Evolutionary conservation across 2,797 vertebrate genomes (phyloP), one percentile per base, ranked within the genome.

Genomic region (Danio albolineatus): DNA sequence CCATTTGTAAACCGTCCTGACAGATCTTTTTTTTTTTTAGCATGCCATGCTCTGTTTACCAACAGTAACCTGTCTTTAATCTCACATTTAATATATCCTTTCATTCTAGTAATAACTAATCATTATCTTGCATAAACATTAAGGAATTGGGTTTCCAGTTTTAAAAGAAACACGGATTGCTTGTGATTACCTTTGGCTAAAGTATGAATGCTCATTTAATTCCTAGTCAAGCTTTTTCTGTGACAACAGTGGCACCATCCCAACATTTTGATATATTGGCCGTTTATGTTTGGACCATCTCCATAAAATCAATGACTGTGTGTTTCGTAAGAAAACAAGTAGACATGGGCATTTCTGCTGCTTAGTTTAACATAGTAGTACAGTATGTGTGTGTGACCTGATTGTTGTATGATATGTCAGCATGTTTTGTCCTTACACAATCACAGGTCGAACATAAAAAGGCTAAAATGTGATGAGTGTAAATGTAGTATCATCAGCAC

Each of bases 1-100:
- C 78, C 83, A 91, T 78, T 75, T 41, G 85, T 87, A 2, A 39
- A 67, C 5, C 6, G n/a, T 43, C 41, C 44, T 51, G 51, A 69
- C 12, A 5, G 56, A 13, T 28, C 48, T 41, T 64, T 16, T 28
- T 64, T 16, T 28, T 13, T 19, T 17, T 80, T 21, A 46, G 36
- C 7, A 19, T 51, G 28, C 2, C 10, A 10, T 75, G 38, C 9
- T 43, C 5, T 44, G 61, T 56, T 78, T 49, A 57, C 62, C 28
- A 78, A 51, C 13, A 61, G 28, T 43, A 61, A 70, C 54, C 36
- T 12, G n/a, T 69, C 16, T 57, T 28, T 41, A 70, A 28, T 54
- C 39, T 56, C 66, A n/a, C 4, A 13, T 71, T 7, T 69, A 36
- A n/a, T 9, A 21, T 36, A 19, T 61, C 16, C 21, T 36, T 36